These are phyloP conservation scores for Diplosoma virens DNA, from an alignment of 23 tunicate species.

Conservation along the genomic window DNA sequence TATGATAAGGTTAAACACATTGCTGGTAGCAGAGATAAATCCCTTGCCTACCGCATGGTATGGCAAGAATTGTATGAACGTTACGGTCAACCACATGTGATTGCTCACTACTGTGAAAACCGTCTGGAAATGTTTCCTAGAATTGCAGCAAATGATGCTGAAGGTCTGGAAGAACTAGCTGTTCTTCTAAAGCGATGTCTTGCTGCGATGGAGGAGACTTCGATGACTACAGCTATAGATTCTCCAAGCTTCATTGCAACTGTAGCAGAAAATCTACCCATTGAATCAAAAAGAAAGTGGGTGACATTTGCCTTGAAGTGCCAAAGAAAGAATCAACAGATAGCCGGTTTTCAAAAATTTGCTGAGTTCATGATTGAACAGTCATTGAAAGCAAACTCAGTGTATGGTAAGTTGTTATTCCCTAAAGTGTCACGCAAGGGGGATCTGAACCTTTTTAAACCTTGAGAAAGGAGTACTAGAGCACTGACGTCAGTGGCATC, in stretches of 20 bases:
- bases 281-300: background rate
- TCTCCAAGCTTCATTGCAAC: conserved; percentile 1
- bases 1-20: conserved; percentile 22
- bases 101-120: conserved; percentile 13
- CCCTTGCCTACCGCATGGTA: background rate
- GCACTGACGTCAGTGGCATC: too few species aligned
- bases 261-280: conserved; percentile 15
- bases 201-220: conserved; percentile 1
- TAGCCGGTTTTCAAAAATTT: conserved; percentile 21
- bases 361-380: conserved; percentile 17
- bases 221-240: background rate
- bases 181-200: background rate
- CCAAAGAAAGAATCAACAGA: background rate
- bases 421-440: background rate
- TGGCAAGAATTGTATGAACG: conserved; percentile 21
- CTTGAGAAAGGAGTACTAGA: too few species aligned
- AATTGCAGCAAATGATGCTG: conserved; percentile 2
- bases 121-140: background rate
- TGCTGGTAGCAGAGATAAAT: background rate
- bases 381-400: conserved; percentile 19
- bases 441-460: background rate
- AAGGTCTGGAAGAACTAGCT: conserved; percentile 18
- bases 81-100: conserved; percentile 34
- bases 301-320: background rate
- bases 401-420: conserved; percentile 7